phyloP scores from a whole-genome alignment of 2,888 invertebrate species.

The Stenotaenia linearis region DNA sequence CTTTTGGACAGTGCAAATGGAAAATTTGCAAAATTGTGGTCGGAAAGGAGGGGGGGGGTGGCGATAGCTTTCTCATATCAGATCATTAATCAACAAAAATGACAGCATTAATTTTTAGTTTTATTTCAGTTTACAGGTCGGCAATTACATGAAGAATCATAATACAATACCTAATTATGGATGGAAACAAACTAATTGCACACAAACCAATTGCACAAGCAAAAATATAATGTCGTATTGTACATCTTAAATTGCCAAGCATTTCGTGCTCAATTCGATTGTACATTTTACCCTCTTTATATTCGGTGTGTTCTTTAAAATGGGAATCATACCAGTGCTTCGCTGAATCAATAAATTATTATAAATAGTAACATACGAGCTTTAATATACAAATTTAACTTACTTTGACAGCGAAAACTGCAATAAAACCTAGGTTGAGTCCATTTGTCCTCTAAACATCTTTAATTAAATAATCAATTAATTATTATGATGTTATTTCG shows the following conservation, averaged over 20 bases:
- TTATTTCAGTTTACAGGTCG: background rate
- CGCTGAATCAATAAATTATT: background rate
- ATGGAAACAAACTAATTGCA: background rate
- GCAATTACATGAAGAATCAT: background rate
- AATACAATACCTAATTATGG: background rate
- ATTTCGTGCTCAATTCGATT: background rate
- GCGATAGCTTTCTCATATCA: too few species aligned
- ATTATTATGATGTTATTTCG: too few species aligned
- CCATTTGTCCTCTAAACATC: background rate
- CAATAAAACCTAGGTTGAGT: background rate
- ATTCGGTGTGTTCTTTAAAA: background rate
- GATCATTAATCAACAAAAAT: background rate
- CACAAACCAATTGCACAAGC: background rate
- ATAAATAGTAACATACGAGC: background rate
- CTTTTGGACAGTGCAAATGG: too few species aligned
- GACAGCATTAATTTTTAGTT: background rate
- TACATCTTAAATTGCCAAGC: background rate
- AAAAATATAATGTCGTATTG: background rate
- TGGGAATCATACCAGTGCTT: background rate
- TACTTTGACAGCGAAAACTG: background rate
- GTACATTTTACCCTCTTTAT: background rate
- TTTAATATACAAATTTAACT: background rate
- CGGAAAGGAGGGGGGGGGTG: too few species aligned
- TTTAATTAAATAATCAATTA: too few species aligned
- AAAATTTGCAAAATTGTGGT: too few species aligned